These are phyloP conservation scores for Thymelicus acteon DNA, from an alignment of 2,888 invertebrate genomes.

Conservation along the genomic window DNA sequence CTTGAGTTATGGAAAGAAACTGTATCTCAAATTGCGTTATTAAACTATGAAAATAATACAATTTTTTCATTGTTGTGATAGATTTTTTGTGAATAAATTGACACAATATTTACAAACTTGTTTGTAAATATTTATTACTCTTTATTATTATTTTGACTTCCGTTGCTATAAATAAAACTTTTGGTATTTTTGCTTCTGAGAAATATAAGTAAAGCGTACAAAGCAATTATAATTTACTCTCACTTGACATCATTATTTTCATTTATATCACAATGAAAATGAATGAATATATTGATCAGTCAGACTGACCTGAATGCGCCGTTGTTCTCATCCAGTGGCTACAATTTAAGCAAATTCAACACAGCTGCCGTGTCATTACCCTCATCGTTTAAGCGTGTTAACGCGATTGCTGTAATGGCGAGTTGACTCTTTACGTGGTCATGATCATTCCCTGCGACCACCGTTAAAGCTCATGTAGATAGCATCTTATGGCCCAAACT, in stretches of 20 bases:
- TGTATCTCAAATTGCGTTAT: too few species aligned
- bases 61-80: too few species aligned
- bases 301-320: constrained; percentile 1
- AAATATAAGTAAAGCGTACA: too few species aligned
- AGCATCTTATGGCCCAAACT: constrained; percentile 35
- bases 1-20: too few species aligned
- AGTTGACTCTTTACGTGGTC: constrained; percentile 69
- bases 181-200: too few species aligned
- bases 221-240: too few species aligned
- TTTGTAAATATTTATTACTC: too few species aligned
- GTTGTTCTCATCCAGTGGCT: constrained; percentile 36
- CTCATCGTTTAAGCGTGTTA: constrained; percentile 80
- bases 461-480: constrained; percentile 41
- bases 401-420: constrained; percentile 71
- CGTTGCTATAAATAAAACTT: too few species aligned
- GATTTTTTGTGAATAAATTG: too few species aligned
- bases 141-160: too few species aligned
- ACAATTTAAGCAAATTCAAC: constrained; percentile 73
- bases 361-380: constrained; percentile 82
- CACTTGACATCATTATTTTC: background rate
- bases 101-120: too few species aligned
- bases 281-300: constrained; percentile 15
- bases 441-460: constrained; percentile 66
- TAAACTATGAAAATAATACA: too few species aligned
- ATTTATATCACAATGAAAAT: background rate